Evolutionary conservation across 2,797 vertebrate species (phyloP).

Genomic region (Petrocephalus schoutedeni): DNA sequence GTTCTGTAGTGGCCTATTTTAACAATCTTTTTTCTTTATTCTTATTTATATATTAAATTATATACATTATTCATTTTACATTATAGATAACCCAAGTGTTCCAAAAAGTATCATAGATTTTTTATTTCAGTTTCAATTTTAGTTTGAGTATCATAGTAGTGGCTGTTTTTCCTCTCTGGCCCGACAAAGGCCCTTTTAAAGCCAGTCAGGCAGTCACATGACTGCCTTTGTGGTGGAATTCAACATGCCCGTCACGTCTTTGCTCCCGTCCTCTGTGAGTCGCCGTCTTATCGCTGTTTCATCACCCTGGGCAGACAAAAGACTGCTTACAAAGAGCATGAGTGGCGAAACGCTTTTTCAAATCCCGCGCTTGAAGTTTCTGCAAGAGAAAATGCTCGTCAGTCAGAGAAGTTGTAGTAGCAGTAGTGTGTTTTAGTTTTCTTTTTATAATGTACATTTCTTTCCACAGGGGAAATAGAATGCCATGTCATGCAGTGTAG

Average conservation of each 20-base stretch:
- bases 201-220: not conserved
- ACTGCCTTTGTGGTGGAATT: not conserved
- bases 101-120: not conserved
- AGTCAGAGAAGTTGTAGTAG: not conserved
- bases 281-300: not conserved
- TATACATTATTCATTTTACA: not conserved
- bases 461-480: not conserved
- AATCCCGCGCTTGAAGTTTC: not conserved
- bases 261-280: not conserved
- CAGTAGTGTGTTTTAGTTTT: not conserved
- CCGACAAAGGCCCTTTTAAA: not conserved
- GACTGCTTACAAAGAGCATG: not conserved
- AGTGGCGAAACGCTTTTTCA: not conserved
- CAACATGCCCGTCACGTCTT: not conserved
- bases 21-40: not conserved
- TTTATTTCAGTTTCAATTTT: not conserved
- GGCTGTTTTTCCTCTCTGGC: not conserved
- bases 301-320: not conserved
- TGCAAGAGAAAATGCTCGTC: not conserved
- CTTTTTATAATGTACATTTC: not conserved
- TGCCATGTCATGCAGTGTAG: not conserved
- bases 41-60: not conserved
- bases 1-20: not conserved
- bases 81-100: not conserved
- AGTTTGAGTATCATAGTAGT: not conserved